A percentile compares a stretch with the other conserved stretches of the same genome.
phyloP scores from a whole-genome alignment of 2,113 vertebrate species.

The Syrrhaptes paradoxus region DNA sequence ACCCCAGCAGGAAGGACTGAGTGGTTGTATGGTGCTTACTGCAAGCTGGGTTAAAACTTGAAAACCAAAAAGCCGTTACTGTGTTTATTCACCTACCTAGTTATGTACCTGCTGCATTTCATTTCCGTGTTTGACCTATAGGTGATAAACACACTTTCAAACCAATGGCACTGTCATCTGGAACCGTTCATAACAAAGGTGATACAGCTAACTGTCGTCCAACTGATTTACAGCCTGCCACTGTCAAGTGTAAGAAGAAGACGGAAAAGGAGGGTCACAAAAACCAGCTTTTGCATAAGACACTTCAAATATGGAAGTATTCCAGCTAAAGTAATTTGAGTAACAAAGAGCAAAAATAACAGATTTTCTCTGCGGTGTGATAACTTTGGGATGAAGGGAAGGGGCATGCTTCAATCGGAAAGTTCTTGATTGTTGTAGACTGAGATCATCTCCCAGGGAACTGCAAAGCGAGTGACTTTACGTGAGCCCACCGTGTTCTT shows the following conservation, averaged over 20 bases:
- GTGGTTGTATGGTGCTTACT: no score
- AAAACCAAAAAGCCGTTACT: not conserved
- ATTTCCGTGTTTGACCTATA: not conserved
- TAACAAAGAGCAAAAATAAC: not conserved
- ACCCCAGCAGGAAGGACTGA: no score
- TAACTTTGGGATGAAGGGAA: not conserved
- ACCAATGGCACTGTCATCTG: rapidly evolving
- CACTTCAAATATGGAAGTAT: not conserved
- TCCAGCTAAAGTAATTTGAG: not conserved
- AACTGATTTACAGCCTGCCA: not conserved
- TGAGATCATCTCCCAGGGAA: not conserved
- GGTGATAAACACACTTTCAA: not conserved
- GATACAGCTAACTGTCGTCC: not conserved
- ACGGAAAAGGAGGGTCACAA: not conserved
- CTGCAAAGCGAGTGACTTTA: not conserved
- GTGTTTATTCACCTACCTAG: not conserved
- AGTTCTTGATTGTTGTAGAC: not conserved
- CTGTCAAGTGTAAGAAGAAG: not conserved
- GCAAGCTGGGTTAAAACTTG: no score
- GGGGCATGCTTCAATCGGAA: not conserved
- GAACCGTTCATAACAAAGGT: not conserved
- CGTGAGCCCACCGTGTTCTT: rapidly evolving
- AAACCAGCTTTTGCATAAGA: not conserved
- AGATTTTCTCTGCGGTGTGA: not conserved
- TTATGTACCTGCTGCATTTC: not conserved